Percentiles rank a stretch among this genome's conserved stretches.
Evolutionary conservation across 2,888 invertebrate species (phyloP).

Genomic region (Plusia festucae): DNA sequence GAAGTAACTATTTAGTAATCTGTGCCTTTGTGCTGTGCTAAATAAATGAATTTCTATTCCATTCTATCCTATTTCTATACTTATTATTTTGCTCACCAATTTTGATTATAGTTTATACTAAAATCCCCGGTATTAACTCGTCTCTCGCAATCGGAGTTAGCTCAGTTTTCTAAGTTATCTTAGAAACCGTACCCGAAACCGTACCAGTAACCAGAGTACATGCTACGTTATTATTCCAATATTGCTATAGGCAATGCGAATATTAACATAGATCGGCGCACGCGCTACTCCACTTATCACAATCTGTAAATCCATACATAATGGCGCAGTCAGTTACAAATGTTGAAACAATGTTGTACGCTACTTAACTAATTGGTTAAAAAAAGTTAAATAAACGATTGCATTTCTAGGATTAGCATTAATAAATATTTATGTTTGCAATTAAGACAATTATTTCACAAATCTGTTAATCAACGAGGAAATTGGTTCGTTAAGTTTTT

Average conservation of each 20-base stretch:
- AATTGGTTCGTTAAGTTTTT: constrained; percentile 1
- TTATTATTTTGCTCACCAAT: too few species aligned
- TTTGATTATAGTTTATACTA: too few species aligned
- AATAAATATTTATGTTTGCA: constrained; percentile 1
- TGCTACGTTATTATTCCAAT: constrained; percentile 10
- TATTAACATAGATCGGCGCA: constrained; percentile 22
- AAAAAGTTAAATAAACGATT: not conserved
- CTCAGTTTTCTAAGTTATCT: too few species aligned
- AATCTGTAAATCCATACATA: constrained; percentile 47
- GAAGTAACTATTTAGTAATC: too few species aligned
- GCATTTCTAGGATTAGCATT: not conserved
- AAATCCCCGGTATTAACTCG: too few species aligned
- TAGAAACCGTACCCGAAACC: not conserved
- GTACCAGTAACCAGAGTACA: constrained; percentile 5
- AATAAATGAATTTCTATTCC: too few species aligned
- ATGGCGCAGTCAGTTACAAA: constrained; percentile 28
- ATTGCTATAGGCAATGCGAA: constrained; percentile 31
- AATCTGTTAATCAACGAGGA: not conserved
- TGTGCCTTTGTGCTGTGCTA: too few species aligned
- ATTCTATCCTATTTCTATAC: too few species aligned
- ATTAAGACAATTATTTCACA: constrained; percentile 4
- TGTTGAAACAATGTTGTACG: constrained; percentile 13
- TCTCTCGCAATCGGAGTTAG: too few species aligned
- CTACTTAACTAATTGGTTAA: not conserved
- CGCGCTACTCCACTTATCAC: constrained; percentile 38